A percentile compares a stretch with the other conserved stretches of the same genome.
phyloP scores from a whole-genome alignment of 1,140 invertebrate genomes.

The Patella vulgata region DNA sequence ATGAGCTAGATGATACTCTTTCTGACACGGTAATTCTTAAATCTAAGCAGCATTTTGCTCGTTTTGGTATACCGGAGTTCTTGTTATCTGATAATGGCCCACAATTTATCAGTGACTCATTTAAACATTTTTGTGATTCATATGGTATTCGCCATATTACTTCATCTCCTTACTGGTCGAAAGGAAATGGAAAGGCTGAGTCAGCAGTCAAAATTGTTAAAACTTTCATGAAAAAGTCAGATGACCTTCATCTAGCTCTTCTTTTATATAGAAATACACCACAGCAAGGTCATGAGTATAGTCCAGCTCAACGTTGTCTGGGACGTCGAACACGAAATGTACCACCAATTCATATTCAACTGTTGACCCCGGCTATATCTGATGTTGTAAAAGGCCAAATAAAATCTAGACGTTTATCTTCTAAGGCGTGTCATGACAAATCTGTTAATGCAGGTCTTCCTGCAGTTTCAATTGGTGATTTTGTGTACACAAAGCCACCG shows the following conservation, averaged over 20 bases:
- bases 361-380: too few species aligned
- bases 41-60: conserved; percentile 14
- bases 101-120: conserved; percentile 5
- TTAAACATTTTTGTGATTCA: neutral
- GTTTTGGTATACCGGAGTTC: conserved; percentile 15
- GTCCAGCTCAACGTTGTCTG: conserved; percentile 31
- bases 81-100: conserved; percentile 46
- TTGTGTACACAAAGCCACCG: too few species aligned
- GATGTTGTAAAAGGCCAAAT: too few species aligned
- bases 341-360: neutral
- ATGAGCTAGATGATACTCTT: conserved; percentile 1
- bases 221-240: conserved; percentile 22
- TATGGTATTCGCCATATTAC: conserved; percentile 16
- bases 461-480: too few species aligned
- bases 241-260: conserved; percentile 21
- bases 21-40: conserved; percentile 1
- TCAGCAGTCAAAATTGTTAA: conserved; percentile 22
- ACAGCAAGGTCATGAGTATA: conserved; percentile 4
- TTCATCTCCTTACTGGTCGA: conserved; percentile 50
- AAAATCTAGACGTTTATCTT: too few species aligned
- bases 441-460: too few species aligned
- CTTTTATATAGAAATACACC: conserved; percentile 26
- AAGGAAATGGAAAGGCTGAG: conserved; percentile 35
- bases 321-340: neutral
- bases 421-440: too few species aligned